Conservation (phyloP, 2,888 invertebrate genomes). For the Lypha dubia region DNA sequence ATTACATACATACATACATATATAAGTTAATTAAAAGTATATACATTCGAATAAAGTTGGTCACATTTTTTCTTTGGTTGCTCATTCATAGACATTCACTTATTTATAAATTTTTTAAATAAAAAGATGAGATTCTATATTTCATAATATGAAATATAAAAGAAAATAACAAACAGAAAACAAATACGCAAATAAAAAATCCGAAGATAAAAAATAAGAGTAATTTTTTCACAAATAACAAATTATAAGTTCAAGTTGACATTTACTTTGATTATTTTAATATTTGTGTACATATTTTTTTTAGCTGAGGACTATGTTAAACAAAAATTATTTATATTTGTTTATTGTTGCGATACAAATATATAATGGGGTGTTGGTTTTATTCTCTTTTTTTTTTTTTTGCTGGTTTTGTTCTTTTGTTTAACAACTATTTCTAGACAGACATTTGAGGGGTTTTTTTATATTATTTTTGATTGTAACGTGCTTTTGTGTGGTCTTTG, state of each 20-base stretch:
- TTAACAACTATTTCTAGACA: slow-evolving; percentile 52
- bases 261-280: slow-evolving; percentile 19
- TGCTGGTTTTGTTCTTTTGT: slow-evolving; percentile 32
- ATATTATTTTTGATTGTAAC: slow-evolving; percentile 21
- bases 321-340: slow-evolving; percentile 33
- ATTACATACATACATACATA: too few species aligned
- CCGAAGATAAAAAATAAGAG: slow-evolving; percentile 55
- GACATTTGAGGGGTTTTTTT: slow-evolving; percentile 48
- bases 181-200: slow-evolving; percentile 7
- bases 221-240: slow-evolving; percentile 46
- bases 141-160: slow-evolving; percentile 17
- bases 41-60: background rate
- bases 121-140: slow-evolving; percentile 36
- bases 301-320: background rate
- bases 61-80: slow-evolving; percentile 16
- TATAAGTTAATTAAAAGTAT: background rate
- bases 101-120: slow-evolving; percentile 29
- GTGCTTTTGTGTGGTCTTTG: slow-evolving; percentile 2
- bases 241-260: slow-evolving; percentile 58
- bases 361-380: slow-evolving; percentile 14
- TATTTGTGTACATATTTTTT: slow-evolving; percentile 14
- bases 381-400: too few species aligned
- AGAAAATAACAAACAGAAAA: background rate
- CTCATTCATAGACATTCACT: slow-evolving; percentile 2
- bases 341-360: slow-evolving; percentile 22